Evolutionary conservation across 2,113 vertebrate species (phyloP).

Genomic region (Seriola aureovittata): DNA sequence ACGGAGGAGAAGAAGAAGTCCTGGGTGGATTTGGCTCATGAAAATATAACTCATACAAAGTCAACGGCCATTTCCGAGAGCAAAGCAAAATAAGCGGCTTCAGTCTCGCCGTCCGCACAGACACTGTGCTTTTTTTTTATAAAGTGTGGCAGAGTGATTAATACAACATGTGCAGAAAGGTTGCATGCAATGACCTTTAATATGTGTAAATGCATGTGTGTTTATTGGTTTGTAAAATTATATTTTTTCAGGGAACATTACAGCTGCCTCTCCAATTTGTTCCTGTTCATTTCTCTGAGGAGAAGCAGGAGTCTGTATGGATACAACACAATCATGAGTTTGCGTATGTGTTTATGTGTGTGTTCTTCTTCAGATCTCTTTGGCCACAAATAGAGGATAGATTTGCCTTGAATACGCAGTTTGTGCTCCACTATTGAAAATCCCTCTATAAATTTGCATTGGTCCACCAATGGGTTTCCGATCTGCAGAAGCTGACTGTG

Average conservation of each 20-base stretch:
- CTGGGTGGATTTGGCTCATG: constrained; percentile 18
- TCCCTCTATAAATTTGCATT: constrained; percentile 1
- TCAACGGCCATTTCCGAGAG: constrained; percentile 31
- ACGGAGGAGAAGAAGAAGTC: constrained; percentile 24
- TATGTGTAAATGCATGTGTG: constrained; percentile 4
- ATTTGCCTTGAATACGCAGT: constrained; percentile 7
- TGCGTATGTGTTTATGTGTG: background rate
- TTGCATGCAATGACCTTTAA: constrained; percentile 59
- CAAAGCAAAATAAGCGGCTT: constrained; percentile 4
- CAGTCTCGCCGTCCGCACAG: background rate
- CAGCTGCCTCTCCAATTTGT: background rate
- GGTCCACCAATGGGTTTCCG: background rate
- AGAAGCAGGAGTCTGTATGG: constrained; percentile 11
- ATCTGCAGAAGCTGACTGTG: background rate
- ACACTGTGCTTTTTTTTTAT: background rate
- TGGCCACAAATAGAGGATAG: constrained; percentile 3
- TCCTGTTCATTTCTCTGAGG: constrained; percentile 23
- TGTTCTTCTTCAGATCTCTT: constrained; percentile 19
- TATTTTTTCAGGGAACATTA: constrained; percentile 8
- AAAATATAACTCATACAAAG: constrained; percentile 34
- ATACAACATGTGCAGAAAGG: constrained; percentile 20
- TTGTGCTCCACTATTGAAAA: background rate
- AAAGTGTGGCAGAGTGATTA: background rate
- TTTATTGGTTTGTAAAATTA: constrained; percentile 1
- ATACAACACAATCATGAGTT: background rate